Conservation (phyloP, 2,113 vertebrate genomes). For the Riparia riparia region DNA sequence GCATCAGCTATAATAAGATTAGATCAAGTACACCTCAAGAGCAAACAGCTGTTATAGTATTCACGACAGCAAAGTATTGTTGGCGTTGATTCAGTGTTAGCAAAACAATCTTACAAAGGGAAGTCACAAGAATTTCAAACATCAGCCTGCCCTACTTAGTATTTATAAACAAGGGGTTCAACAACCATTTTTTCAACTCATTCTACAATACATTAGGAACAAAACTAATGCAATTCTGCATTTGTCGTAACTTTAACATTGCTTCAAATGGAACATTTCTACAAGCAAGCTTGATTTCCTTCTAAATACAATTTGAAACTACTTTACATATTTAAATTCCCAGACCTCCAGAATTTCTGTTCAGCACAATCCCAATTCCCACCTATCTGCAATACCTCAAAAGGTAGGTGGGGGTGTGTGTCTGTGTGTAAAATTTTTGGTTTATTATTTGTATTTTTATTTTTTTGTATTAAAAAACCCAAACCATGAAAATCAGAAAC, state of each 20-base stretch:
- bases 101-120: neutral
- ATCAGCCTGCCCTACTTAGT: neutral
- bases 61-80: neutral
- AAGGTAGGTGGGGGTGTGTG: neutral
- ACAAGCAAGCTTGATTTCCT: neutral
- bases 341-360: neutral
- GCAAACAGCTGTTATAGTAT: neutral
- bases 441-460: neutral
- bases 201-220: neutral
- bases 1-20: neutral
- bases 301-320: neutral
- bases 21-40: neutral
- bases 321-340: neutral
- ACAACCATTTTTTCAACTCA: neutral
- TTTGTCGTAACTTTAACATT: neutral
- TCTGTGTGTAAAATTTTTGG: neutral
- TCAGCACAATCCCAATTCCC: neutral
- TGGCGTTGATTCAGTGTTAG: constrained; percentile 3
- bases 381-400: neutral
- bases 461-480: neutral
- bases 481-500: neutral
- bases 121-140: neutral
- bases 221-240: neutral
- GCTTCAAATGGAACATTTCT: neutral
- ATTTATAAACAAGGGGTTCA: neutral